These are phyloP conservation scores for Arrhamphus sclerolepis DNA, from an alignment of 2,797 vertebrate species.

Conservation along the genomic window DNA sequence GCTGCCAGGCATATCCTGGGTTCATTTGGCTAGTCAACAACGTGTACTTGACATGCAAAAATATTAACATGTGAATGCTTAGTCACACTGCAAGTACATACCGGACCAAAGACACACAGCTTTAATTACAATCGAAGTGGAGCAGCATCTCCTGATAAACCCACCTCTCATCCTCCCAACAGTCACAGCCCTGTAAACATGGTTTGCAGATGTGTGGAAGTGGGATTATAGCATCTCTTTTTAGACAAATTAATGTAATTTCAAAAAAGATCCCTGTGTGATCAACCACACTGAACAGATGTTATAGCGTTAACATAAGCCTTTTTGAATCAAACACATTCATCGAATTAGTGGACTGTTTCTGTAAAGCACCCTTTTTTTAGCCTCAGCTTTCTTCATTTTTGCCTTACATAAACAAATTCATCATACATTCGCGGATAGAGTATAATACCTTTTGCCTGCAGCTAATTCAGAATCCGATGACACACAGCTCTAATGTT, in stretches of 20 bases:
- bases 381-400: slow-evolving; percentile 8
- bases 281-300: slow-evolving; percentile 5
- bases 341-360: background rate
- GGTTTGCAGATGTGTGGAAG: too few species aligned
- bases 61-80: too few species aligned
- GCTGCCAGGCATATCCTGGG: too few species aligned
- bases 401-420: slow-evolving; percentile 25
- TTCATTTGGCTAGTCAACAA: too few species aligned
- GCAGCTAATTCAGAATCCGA: slow-evolving; percentile 45
- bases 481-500: slow-evolving; percentile 41
- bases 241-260: background rate
- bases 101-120: too few species aligned
- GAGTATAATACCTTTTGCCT: slow-evolving; percentile 30
- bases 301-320: too few species aligned
- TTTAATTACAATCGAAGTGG: too few species aligned
- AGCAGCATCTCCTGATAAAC: too few species aligned
- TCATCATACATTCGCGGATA: slow-evolving; percentile 31
- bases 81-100: too few species aligned
- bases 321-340: slow-evolving; percentile 14
- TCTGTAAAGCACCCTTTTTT: background rate
- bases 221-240: slow-evolving; percentile 1
- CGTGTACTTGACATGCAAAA: background rate
- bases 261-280: background rate
- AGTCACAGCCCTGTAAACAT: too few species aligned
- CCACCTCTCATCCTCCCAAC: too few species aligned